phyloP scores from a whole-genome alignment of 2,797 vertebrate genomes.

The Pseudochaenichthys georgianus region DNA sequence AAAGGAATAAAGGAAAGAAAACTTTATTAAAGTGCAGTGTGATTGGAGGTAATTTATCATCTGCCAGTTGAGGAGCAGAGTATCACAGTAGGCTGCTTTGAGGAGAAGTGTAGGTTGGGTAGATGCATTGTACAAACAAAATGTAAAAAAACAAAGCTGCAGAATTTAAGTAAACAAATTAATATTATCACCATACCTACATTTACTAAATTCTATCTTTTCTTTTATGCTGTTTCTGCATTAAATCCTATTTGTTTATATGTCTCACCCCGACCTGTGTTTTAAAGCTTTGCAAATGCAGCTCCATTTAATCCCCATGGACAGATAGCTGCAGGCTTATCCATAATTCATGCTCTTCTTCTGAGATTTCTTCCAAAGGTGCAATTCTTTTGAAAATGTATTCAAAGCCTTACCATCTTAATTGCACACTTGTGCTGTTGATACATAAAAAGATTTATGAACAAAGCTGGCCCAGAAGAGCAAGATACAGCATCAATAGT shows the following conservation, averaged over 20 bases:
- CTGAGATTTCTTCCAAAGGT: constrained; percentile 39
- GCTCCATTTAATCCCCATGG: constrained; percentile 44
- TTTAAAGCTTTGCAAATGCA: constrained; percentile 36
- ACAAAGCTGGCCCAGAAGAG: constrained; percentile 15
- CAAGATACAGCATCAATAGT: constrained; percentile 18
- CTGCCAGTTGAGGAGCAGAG: constrained; percentile 17
- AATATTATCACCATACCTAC: constrained; percentile 5
- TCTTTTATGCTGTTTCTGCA: constrained; percentile 23
- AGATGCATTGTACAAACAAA: constrained; percentile 7
- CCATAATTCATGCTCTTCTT: constrained; percentile 49
- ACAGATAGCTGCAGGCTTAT: constrained; percentile 48
- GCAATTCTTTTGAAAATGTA: constrained; percentile 29
- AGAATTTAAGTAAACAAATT: not conserved
- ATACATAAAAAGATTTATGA: constrained; percentile 48
- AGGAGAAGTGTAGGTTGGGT: constrained; percentile 4
- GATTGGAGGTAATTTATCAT: constrained; percentile 46
- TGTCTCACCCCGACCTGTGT: constrained; percentile 29
- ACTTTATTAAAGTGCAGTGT: constrained; percentile 26
- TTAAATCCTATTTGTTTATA: constrained; percentile 31
- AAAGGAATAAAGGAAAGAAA: constrained; percentile 25
- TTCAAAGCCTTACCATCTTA: constrained; percentile 33
- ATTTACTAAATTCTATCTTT: constrained; percentile 18
- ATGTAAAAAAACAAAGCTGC: constrained; percentile 3
- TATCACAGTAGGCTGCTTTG: not conserved
- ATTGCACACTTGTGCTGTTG: constrained; percentile 42